phyloP scores from a whole-genome alignment of 2,113 vertebrate species.

The Xenotilapia caudafasciata region DNA sequence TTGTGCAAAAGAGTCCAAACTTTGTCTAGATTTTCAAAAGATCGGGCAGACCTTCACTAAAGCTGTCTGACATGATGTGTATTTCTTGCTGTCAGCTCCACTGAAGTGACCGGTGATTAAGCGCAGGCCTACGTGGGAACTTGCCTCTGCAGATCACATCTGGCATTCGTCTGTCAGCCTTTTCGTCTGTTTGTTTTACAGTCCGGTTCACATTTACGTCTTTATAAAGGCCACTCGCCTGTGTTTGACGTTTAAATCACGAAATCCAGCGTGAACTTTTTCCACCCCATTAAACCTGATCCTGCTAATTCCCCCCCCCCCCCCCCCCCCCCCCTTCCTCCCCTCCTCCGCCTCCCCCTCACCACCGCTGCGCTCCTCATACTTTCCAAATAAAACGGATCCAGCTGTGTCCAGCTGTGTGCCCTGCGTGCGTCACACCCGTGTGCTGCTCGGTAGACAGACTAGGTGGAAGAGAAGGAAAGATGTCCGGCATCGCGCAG shows the following conservation, averaged over 20 bases:
- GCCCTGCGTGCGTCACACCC: conserved; percentile 21
- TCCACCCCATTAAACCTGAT: not conserved
- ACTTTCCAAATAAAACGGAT: conserved; percentile 59
- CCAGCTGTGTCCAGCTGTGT: conserved; percentile 44
- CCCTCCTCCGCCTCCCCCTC: not conserved
- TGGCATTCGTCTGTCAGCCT: not conserved
- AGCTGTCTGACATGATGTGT: not conserved
- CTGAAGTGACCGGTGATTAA: not conserved
- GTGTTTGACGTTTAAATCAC: not conserved
- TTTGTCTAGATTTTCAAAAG: not conserved
- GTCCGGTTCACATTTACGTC: not conserved
- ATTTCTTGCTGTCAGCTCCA: not conserved
- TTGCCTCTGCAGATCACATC: not conserved
- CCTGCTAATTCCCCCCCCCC: not conserved
- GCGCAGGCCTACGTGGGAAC: not conserved
- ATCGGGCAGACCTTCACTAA: not conserved
- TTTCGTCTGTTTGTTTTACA: not conserved
- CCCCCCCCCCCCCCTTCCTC: accelerated
- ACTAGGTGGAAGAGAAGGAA: not conserved
- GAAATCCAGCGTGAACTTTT: not conserved
- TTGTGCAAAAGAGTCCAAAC: not conserved
- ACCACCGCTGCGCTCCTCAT: not conserved
- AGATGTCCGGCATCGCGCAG: conserved; percentile 34
- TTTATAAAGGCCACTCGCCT: not conserved
- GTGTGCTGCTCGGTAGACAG: not conserved